phyloP scores from a whole-genome alignment of 2,113 vertebrate species.

The Sus scrofa region DNA sequence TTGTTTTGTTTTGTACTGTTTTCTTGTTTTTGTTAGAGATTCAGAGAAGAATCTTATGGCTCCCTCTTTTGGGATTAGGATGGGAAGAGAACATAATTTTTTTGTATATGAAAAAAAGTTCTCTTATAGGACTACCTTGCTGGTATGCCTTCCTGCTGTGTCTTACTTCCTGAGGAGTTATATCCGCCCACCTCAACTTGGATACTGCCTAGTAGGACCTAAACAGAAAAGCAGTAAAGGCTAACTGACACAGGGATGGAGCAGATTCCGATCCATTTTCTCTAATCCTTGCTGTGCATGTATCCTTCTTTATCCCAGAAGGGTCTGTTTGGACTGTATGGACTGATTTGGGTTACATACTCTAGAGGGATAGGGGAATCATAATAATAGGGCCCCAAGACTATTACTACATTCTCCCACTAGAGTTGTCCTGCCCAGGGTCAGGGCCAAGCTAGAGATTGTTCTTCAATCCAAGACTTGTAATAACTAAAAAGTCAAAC shows the following conservation, averaged over 20 bases:
- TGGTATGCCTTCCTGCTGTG: conserved; percentile 42
- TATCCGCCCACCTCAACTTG: conserved; percentile 9
- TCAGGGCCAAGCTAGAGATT: background rate
- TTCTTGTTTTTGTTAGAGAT: background rate
- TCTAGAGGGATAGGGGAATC: conserved; percentile 20
- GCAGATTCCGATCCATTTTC: conserved; percentile 50
- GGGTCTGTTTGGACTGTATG: background rate
- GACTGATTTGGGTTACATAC: background rate
- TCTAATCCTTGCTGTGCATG: background rate
- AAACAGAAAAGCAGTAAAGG: conserved; percentile 42
- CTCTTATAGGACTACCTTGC: conserved; percentile 24
- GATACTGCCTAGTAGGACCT: conserved; percentile 41
- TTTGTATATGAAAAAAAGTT: conserved; percentile 58
- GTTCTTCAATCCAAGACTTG: conserved; percentile 27
- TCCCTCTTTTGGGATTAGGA: conserved; percentile 21
- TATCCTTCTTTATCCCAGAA: background rate
- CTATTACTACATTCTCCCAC: background rate
- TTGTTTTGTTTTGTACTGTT: background rate
- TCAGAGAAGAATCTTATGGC: background rate
- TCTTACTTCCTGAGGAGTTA: conserved; percentile 29
- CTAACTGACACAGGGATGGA: background rate
- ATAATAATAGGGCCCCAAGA: background rate
- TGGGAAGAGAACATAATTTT: background rate
- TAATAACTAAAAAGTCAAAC: conserved; percentile 27
- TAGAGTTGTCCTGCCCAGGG: conserved; percentile 26